Evolutionary conservation across 2,888 invertebrate genomes (phyloP).

Genomic region (Aleiodes alternator): DNA sequence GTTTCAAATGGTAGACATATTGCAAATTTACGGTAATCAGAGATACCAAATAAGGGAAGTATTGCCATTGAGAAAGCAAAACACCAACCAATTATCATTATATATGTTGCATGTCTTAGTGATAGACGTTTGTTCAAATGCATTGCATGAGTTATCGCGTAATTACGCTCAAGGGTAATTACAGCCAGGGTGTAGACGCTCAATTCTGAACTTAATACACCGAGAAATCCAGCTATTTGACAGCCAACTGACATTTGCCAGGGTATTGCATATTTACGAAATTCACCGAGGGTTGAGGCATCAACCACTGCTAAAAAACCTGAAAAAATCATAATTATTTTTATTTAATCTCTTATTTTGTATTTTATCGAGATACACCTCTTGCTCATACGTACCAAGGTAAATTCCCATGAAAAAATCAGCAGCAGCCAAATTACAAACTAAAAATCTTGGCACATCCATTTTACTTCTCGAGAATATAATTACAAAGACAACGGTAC

Average conservation of each 20-base stretch:
- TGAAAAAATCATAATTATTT: slow-evolving; percentile 64
- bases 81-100: slow-evolving; percentile 95
- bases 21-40: slow-evolving; percentile 97
- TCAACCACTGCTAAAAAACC: slow-evolving; percentile 97
- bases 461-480: slow-evolving; percentile 94
- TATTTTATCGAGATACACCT: too few species aligned
- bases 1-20: slow-evolving; percentile 98
- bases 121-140: slow-evolving; percentile 96
- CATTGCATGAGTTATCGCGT: slow-evolving; percentile 98
- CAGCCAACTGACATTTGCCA: slow-evolving; percentile 98
- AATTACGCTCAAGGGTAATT: slow-evolving; percentile 96
- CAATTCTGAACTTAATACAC: slow-evolving; percentile 94
- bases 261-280: slow-evolving; percentile 95
- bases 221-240: slow-evolving; percentile 95
- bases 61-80: slow-evolving; percentile 92
- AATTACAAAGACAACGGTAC: slow-evolving; percentile 95
- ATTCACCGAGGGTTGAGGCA: slow-evolving; percentile 96
- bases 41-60: slow-evolving; percentile 92
- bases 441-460: slow-evolving; percentile 97
- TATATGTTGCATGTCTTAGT: slow-evolving; percentile 91
- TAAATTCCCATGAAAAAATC: slow-evolving; percentile 99
- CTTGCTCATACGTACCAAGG: slow-evolving; percentile 78
- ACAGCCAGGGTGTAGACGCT: slow-evolving; percentile 97
- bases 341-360: neutral
- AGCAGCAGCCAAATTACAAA: slow-evolving; percentile 96